A percentile compares a stretch with the other conserved stretches of the same genome.
These are phyloP conservation scores for Aspidoscelis tigris DNA, from an alignment of 2,113 vertebrate genomes.

Conservation along the genomic window DNA sequence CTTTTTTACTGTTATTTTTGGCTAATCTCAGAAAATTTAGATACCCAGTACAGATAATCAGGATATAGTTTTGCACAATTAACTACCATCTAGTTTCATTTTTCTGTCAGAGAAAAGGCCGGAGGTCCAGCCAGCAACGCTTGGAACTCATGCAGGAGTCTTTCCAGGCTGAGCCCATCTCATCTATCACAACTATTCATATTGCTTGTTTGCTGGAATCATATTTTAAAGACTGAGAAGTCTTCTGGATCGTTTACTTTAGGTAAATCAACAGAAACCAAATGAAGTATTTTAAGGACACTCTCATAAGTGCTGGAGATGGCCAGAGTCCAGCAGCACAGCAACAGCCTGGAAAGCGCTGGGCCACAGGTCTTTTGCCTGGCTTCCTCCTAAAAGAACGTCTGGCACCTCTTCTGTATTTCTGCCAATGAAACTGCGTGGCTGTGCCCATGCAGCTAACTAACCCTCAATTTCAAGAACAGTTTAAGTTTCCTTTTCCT, in stretches of 20 bases:
- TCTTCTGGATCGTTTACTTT: conserved; percentile 25
- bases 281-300: neutral
- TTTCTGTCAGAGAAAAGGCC: neutral
- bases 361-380: too few species aligned
- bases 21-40: neutral
- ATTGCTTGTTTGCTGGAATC: neutral
- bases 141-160: neutral
- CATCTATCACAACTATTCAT: conserved; percentile 1
- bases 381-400: too few species aligned
- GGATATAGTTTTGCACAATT: neutral
- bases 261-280: conserved; percentile 7
- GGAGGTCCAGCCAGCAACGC: neutral
- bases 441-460: too few species aligned
- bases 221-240: conserved; percentile 3
- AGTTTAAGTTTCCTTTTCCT: too few species aligned
- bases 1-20: neutral
- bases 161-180: neutral
- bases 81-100: neutral
- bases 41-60: neutral
- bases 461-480: too few species aligned
- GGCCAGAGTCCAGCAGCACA: too few species aligned
- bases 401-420: too few species aligned
- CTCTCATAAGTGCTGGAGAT: neutral
- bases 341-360: too few species aligned
- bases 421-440: too few species aligned